Percentiles rank a stretch among this genome's conserved stretches.
Conservation (phyloP, 2,113 vertebrate species). For the Poeciliopsis retropinna region DNA sequence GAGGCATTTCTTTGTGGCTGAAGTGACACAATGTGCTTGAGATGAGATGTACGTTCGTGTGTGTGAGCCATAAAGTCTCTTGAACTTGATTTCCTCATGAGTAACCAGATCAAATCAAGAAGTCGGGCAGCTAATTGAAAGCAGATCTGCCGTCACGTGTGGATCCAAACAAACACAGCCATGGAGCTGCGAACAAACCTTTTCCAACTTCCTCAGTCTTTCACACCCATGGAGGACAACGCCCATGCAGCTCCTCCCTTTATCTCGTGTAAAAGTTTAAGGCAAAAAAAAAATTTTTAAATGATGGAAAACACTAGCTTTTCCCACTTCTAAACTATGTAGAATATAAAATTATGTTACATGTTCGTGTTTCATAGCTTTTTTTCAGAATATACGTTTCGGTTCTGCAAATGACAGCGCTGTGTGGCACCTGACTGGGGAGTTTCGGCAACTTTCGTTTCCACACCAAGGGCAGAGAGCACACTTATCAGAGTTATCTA, state of each 20-base stretch:
- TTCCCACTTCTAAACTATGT: background rate
- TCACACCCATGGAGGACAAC: conserved; percentile 70
- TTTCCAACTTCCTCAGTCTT: conserved; percentile 62
- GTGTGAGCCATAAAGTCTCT: background rate
- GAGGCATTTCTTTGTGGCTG: background rate
- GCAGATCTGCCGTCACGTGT: conserved; percentile 65
- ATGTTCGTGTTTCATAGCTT: conserved; percentile 19
- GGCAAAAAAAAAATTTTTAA: background rate
- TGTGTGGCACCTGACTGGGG: conserved; percentile 19
- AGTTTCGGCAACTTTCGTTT: conserved; percentile 38
- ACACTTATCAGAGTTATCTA: too few relatives aligned
- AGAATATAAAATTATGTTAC: conserved; percentile 10
- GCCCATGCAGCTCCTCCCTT: conserved; percentile 46
- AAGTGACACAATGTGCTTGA: background rate
- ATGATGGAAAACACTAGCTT: conserved; percentile 7
- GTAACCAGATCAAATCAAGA: conserved; percentile 35
- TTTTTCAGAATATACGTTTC: conserved; percentile 33
- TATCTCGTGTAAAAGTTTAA: background rate
- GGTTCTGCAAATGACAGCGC: conserved; percentile 28
- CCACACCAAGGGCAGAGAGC: conserved; percentile 12
- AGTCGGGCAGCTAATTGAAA: conserved; percentile 57
- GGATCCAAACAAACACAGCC: conserved; percentile 74
- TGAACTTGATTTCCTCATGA: conserved; percentile 35
- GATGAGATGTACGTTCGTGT: conserved; percentile 3
- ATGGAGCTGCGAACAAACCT: conserved; percentile 47